Base-by-base conservation (phyloP, 92 coral and sea anemone genomes). In the Bergia puertoricense region DNA sequence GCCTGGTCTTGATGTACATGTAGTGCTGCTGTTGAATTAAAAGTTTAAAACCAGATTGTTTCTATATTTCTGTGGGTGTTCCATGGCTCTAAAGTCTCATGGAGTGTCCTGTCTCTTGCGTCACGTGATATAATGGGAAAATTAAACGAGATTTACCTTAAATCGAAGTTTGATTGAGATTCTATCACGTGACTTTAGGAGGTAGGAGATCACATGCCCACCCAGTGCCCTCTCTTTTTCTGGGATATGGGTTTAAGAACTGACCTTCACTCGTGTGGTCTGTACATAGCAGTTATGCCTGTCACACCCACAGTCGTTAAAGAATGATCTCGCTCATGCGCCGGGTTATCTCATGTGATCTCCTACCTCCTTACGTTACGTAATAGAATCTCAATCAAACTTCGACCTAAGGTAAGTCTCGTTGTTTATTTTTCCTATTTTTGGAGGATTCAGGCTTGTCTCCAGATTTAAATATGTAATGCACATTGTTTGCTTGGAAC, bases 151-250 rank as follows among this genome's bases (percentile, higher is more conserved):
- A 79, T 2, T 8, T 50, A 50, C 68, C 83, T 79, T n/a, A 51
- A 79, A 69, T 22, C 11, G 68, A 79, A 30, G 68, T 79, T 30
- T 51, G 83, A 50, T 79, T 79, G 83, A 79, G 83, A 10, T 79
- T 51, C 68, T 79, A 54, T 79, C 83, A 79, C 83, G 43, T 11
- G 68, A 51, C 30, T 65, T 45, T 22, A 23, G 62, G 89, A 86
- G 89, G 40, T 86, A 59, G 85, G 89, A 86, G 85, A 86, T 86
- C 89, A 86, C 77, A 78, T 86, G 85, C 89, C 85, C 89, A 56
- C 89, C 89, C 85, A 77, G 2, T 44, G 41, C 83, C 89, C 89
- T 86, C 75, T 83, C 89, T 46, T 76, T 76, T 79, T 62, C 16
- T 62, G 15, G 68, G 68, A 62, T n/a, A 62, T 15, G 71, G 69